Conservation (phyloP, 2,888 invertebrate species). For the Ennomos quercinarius region DNA sequence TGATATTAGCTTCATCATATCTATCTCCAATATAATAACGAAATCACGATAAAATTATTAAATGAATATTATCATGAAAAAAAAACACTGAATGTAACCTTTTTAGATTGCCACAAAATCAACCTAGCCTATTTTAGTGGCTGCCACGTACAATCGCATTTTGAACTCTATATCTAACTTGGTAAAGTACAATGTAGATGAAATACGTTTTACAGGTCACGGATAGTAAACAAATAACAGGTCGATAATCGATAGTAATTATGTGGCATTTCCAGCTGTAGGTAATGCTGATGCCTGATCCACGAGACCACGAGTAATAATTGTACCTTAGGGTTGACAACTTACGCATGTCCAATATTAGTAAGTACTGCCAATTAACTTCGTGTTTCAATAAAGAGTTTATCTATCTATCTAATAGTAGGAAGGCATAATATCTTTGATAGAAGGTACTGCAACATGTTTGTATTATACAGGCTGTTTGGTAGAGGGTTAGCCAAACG, state of each 20-base stretch:
- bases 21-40: too few relatives aligned
- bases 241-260: conserved; percentile 65
- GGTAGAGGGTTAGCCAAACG: too few relatives aligned
- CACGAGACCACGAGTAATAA: too few relatives aligned
- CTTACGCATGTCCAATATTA: too few relatives aligned
- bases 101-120: conserved; percentile 7
- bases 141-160: background rate
- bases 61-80: background rate
- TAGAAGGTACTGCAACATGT: too few relatives aligned
- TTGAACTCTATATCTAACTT: conserved; percentile 10
- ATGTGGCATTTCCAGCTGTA: conserved; percentile 57
- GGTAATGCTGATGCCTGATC: conserved; percentile 51
- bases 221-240: conserved; percentile 44
- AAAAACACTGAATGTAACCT: conserved; percentile 14
- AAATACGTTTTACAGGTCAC: conserved; percentile 13
- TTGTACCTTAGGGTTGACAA: conserved; percentile 42
- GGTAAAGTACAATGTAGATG: conserved; percentile 8
- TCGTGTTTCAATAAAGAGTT: too few relatives aligned
- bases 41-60: too few relatives aligned
- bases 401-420: too few relatives aligned
- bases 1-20: too few relatives aligned
- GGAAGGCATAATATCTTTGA: too few relatives aligned
- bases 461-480: too few relatives aligned
- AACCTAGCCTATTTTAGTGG: background rate
- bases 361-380: too few relatives aligned